These are phyloP conservation scores for Athalia circularis DNA, from an alignment of 2,888 invertebrate genomes.

Conservation along the genomic window DNA sequence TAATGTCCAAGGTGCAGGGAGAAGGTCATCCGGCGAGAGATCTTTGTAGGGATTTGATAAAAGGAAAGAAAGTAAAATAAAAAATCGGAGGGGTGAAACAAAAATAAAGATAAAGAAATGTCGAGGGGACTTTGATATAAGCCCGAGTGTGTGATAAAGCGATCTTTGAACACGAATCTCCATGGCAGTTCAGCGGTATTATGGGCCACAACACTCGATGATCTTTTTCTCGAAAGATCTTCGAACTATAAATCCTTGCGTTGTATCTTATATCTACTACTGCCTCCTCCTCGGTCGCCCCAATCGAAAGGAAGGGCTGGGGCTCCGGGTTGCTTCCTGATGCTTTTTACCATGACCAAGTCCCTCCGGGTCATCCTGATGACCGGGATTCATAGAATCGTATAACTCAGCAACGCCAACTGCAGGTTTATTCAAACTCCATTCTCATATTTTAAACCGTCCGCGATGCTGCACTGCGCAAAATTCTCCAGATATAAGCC, in stretches of 20 bases:
- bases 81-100: background rate
- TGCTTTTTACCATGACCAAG: background rate
- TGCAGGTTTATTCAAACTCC: slow-evolving; percentile 5
- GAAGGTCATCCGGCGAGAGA: slow-evolving; percentile 19
- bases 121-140: slow-evolving; percentile 41
- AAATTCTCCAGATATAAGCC: background rate
- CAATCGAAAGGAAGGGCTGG: slow-evolving; percentile 25
- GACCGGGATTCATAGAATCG: slow-evolving; percentile 40
- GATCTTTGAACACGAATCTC: slow-evolving; percentile 54
- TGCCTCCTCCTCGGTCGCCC: background rate
- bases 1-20: background rate
- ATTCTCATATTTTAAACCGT: slow-evolving; percentile 4
- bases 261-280: slow-evolving; percentile 41
- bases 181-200: slow-evolving; percentile 19
- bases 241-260: slow-evolving; percentile 63
- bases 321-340: background rate
- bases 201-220: slow-evolving; percentile 52
- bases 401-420: slow-evolving; percentile 25
- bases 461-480: too few species aligned
- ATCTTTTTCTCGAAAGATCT: slow-evolving; percentile 57
- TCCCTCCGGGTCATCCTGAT: slow-evolving; percentile 31
- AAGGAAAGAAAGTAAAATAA: background rate
- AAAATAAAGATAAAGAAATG: slow-evolving; percentile 30
- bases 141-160: slow-evolving; percentile 54
- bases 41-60: background rate